Conservation (phyloP, 2,797 vertebrate genomes). For the Ibycter americanus region DNA sequence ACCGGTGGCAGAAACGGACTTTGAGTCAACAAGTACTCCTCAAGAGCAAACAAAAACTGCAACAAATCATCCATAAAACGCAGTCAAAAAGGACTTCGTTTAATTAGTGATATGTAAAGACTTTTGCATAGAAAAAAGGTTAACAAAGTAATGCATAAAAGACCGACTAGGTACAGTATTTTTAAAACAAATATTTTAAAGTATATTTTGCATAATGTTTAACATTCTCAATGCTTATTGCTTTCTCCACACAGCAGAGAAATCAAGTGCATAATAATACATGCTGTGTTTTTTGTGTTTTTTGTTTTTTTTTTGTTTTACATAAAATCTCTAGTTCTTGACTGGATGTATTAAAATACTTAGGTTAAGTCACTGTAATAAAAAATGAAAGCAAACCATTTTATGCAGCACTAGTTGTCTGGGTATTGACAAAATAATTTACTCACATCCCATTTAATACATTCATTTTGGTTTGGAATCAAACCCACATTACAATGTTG, state of each 20-base stretch:
- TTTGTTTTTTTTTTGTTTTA: slow-evolving; percentile 27
- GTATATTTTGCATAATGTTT: slow-evolving; percentile 83
- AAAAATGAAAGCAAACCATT: slow-evolving; percentile 69
- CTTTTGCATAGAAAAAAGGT: slow-evolving; percentile 89
- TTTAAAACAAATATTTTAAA: slow-evolving; percentile 85
- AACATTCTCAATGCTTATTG: slow-evolving; percentile 83
- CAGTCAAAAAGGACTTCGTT: slow-evolving; percentile 80
- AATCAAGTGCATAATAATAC: slow-evolving; percentile 87
- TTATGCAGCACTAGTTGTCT: slow-evolving; percentile 74
- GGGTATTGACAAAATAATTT: slow-evolving; percentile 78
- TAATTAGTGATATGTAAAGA: slow-evolving; percentile 86
- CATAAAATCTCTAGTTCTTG: slow-evolving; percentile 77
- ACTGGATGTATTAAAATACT: slow-evolving; percentile 76
- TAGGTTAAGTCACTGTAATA: slow-evolving; percentile 73
- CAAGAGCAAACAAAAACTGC: slow-evolving; percentile 18
- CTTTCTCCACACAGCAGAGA: slow-evolving; percentile 88
- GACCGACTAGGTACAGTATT: slow-evolving; percentile 81
- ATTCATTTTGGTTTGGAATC: slow-evolving; percentile 78
- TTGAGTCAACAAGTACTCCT: background rate
- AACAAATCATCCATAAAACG: slow-evolving; percentile 64
- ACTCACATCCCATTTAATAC: slow-evolving; percentile 71
- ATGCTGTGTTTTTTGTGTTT: slow-evolving; percentile 75
- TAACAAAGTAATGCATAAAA: slow-evolving; percentile 84
- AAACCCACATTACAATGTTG: slow-evolving; percentile 60
- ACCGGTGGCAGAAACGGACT: background rate